A percentile compares a stretch with the other conserved stretches of the same genome.
Conservation (phyloP, 2,113 vertebrate species). For the Mohoua ochrocephala region DNA sequence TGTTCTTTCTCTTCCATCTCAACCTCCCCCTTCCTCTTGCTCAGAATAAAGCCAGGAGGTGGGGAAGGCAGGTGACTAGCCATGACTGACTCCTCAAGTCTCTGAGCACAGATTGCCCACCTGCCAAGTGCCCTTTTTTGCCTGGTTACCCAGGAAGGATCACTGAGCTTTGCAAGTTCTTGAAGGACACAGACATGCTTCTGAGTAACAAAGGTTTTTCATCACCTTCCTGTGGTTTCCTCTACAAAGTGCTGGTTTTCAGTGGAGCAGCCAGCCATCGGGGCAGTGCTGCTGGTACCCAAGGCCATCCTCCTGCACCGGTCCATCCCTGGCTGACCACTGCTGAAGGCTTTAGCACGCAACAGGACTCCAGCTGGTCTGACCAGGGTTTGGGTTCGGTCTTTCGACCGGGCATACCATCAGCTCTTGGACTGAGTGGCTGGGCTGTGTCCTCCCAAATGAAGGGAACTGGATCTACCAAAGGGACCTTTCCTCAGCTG, state of each 20-base stretch:
- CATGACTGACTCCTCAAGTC: not conserved
- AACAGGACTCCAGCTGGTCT: not conserved
- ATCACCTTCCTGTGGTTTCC: not conserved
- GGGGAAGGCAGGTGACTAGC: not conserved
- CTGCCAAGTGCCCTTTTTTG: not conserved
- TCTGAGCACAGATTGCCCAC: not conserved
- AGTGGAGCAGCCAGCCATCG: not conserved
- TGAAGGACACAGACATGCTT: not conserved
- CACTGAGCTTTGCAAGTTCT: not conserved
- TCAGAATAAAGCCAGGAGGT: not conserved
- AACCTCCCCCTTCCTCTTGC: not conserved
- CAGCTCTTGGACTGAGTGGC: not conserved
- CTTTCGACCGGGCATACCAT: not conserved
- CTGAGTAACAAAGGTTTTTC: not conserved
- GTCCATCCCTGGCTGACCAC: not conserved
- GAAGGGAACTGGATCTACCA: not conserved
- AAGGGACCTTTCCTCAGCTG: not conserved
- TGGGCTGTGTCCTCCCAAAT: not conserved
- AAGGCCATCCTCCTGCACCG: not conserved
- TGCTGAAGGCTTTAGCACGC: rapidly evolving
- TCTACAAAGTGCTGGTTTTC: not conserved
- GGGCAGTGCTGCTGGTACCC: not conserved
- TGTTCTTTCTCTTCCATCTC: not conserved
- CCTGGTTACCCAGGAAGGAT: not conserved
- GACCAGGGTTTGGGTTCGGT: not conserved